phyloP scores from a whole-genome alignment of 2,888 invertebrate genomes.

The Ryuthela nishihirai region DNA sequence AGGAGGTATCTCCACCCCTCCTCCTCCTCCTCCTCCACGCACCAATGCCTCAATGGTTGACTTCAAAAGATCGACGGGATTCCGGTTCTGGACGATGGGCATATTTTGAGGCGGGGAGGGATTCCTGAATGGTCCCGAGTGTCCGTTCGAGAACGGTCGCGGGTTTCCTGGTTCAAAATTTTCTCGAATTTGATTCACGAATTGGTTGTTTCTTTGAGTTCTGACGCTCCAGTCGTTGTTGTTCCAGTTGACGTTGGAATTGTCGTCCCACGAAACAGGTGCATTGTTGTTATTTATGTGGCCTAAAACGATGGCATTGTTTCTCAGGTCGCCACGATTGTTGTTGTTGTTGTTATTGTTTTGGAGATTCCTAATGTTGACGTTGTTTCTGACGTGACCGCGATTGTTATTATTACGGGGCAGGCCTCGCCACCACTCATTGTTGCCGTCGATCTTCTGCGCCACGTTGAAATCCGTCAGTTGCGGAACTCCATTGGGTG shows the following conservation, averaged over 20 bases:
- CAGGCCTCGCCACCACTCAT: constrained; percentile 28
- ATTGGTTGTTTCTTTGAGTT: constrained; percentile 5
- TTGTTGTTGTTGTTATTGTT: constrained; percentile 1
- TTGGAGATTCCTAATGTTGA: constrained; percentile 2
- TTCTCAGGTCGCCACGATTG: constrained; percentile 2
- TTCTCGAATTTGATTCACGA: background rate
- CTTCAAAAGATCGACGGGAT: constrained; percentile 14
- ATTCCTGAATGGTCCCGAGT: constrained; percentile 21
- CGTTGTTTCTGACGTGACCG: no score
- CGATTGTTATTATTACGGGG: constrained; percentile 9
- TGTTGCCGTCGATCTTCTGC: constrained; percentile 13
- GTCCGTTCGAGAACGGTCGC: constrained; percentile 14
- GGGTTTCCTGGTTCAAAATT: background rate
- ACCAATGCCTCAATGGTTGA: constrained; percentile 6
- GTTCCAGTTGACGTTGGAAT: no score
- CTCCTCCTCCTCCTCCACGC: constrained; percentile 1
- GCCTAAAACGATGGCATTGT: no score
- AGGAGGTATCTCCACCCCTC: constrained; percentile 1
- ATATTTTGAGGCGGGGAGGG: background rate
- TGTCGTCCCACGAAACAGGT: no score
- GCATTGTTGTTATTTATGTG: no score
- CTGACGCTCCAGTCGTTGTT: background rate
- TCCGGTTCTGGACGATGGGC: no score
- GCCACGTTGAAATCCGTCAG: background rate
- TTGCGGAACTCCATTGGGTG: constrained; percentile 24